Evolutionary conservation across 2,113 vertebrate genomes (phyloP).

Genomic region (Gracilinanus agilis): DNA sequence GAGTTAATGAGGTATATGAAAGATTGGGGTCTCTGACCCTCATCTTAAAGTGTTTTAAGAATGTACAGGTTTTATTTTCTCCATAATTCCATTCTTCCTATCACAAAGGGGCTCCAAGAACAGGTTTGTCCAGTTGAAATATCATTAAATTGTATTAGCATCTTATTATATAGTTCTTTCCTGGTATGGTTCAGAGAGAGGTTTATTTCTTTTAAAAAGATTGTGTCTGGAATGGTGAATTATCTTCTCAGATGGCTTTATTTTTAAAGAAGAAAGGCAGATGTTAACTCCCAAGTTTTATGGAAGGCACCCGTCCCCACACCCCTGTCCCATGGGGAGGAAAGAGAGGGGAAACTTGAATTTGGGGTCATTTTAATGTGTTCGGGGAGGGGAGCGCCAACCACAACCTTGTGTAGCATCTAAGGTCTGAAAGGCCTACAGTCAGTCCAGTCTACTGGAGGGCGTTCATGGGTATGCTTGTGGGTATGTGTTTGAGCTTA

Average conservation of each 20-base stretch:
- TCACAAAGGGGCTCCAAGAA: conserved; percentile 78
- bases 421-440: conserved; percentile 73
- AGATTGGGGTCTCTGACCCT: conserved; percentile 68
- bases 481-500: conserved; percentile 79
- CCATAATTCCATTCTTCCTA: conserved; percentile 76
- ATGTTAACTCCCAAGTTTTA: conserved; percentile 72
- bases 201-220: conserved; percentile 81
- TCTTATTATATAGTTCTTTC: conserved; percentile 80
- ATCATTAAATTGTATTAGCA: conserved; percentile 83
- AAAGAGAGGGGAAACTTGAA: conserved; percentile 68
- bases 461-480: conserved; percentile 73
- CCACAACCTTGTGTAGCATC: conserved; percentile 28
- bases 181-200: conserved; percentile 76
- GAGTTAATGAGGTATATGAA: conserved; percentile 77
- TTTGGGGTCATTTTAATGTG: conserved; percentile 77
- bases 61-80: conserved; percentile 69
- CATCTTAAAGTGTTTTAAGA: conserved; percentile 62
- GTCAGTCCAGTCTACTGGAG: conserved; percentile 77
- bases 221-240: conserved; percentile 80
- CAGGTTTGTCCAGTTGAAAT: conserved; percentile 80
- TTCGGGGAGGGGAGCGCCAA: conserved; percentile 47
- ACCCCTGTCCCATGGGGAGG: conserved; percentile 68
- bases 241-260: conserved; percentile 65
- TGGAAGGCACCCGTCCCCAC: conserved; percentile 59
- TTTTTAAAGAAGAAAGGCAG: conserved; percentile 58